Evolutionary conservation across 2,888 invertebrate species (phyloP), one percentile per base, ranked within the genome.

Genomic region (Acrocera orbiculus): DNA sequence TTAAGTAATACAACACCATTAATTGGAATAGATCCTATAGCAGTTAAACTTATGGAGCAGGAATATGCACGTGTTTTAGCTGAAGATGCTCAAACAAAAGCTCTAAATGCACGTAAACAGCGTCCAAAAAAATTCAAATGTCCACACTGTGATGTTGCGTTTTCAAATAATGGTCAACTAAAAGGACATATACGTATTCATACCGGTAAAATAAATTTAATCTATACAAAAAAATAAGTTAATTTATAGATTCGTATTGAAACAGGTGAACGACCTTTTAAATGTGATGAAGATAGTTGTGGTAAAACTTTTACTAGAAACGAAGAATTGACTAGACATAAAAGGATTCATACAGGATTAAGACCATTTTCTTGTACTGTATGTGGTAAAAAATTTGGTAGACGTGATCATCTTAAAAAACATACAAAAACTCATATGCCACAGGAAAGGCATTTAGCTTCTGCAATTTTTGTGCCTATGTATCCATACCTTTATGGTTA

Each of bases 401-500:
- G 93, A 27, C 78, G 90, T 46, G 93, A 95, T 54, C 93, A 95
- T 54, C 65, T 95, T 37, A 89, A 89, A 61, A 95, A 93, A 50
- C 93, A 95, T 53, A 76, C 79, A 37, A 73, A 83, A 49, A 92
- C 89, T 0, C 92, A 93, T 50, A 65, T 61, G 46, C 54, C 70
- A 11, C 69, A 70, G 38, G 70, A 70, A 15, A 67, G 70, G 40
- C 64, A 69, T 37, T 63, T 71, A 63, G 66, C 67, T 62, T 67
- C 70, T 60, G 65, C 71, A 5, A 65, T 71, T 9, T 70, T 70
- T 39, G 65, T 71, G 33, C 70, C 71, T 22, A 52, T 72, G 34
- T 67, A 70, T 16, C 69, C 70, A 29, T 71, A 70, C 47, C 46
- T 70, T 3, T 72, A 71, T 42, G 67, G 70, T 7, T 70, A 69